phyloP scores from a whole-genome alignment of 1,140 invertebrate species.

The Neodiprion pinetum region DNA sequence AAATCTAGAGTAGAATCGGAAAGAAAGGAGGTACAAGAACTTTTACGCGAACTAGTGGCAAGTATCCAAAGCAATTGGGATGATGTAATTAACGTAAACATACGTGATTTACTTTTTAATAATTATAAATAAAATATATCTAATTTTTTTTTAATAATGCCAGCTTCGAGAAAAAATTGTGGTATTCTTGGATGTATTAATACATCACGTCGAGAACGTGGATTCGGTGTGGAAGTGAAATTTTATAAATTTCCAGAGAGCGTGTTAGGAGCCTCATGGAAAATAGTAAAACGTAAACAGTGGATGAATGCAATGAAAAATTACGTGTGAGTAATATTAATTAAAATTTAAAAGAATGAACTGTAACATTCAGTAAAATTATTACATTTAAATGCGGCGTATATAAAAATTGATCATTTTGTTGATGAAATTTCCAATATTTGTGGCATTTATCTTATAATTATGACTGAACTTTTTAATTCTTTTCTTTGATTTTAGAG shows the following conservation, averaged over 20 bases:
- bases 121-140: constrained; percentile 17
- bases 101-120: constrained; percentile 11
- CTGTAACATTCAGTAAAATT: background rate
- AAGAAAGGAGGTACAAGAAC: no score
- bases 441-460: constrained; percentile 16
- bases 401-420: no score
- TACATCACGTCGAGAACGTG: no score
- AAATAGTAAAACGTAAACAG: no score
- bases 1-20: no score
- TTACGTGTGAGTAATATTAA: no score
- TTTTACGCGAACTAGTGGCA: constrained; percentile 1
- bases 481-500: constrained; percentile 17
- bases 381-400: background rate
- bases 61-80: background rate
- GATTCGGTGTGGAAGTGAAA: no score
- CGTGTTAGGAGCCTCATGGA: no score
- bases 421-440: background rate
- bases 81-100: constrained; percentile 12
- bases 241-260: no score
- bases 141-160: constrained; percentile 8
- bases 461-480: background rate
- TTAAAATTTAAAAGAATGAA: constrained; percentile 16
- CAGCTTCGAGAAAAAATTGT: constrained; percentile 10
- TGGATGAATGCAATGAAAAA: no score
- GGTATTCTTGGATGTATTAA: constrained; percentile 8